Conservation (phyloP, 2,797 vertebrate genomes). For the Toxotes lorentzi region DNA sequence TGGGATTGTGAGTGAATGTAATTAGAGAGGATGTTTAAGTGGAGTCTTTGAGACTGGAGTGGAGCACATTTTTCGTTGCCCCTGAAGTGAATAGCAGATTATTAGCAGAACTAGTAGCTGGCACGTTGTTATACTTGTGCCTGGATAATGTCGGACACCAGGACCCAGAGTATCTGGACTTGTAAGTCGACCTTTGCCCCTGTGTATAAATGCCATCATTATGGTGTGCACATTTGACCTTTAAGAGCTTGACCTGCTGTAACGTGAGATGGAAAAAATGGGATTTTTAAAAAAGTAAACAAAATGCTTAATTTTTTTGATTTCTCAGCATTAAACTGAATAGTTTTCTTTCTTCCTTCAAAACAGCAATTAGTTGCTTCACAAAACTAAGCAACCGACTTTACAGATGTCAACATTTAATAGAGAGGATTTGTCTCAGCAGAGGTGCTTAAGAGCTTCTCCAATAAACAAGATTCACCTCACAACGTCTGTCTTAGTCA, state of each 20-base stretch:
- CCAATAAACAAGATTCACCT: conserved; percentile 42
- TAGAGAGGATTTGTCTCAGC: conserved; percentile 3
- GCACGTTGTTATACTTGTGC: conserved; percentile 29
- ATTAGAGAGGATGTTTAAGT: conserved; percentile 9
- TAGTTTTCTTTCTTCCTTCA: background rate
- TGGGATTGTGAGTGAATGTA: conserved; percentile 1
- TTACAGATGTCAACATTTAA: conserved; percentile 7
- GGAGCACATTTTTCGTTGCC: background rate
- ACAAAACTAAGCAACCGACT: background rate
- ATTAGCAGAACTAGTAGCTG: conserved; percentile 14
- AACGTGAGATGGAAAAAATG: background rate
- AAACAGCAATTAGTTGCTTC: background rate
- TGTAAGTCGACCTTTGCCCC: conserved; percentile 43
- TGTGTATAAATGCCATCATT: conserved; percentile 56
- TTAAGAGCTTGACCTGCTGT: conserved; percentile 39
- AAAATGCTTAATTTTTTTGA: background rate
- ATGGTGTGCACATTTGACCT: conserved; percentile 37
- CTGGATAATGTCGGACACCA: conserved; percentile 53
- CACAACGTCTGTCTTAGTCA: conserved; percentile 41
- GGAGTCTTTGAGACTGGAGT: background rate
- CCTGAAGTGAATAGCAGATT: conserved; percentile 21
- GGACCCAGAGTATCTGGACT: conserved; percentile 43
- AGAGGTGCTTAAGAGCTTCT: conserved; percentile 11
- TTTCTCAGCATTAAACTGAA: background rate
- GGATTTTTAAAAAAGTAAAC: background rate